Conservation (phyloP, 2,888 invertebrate species). For the Quadroppia sp. region DNA sequence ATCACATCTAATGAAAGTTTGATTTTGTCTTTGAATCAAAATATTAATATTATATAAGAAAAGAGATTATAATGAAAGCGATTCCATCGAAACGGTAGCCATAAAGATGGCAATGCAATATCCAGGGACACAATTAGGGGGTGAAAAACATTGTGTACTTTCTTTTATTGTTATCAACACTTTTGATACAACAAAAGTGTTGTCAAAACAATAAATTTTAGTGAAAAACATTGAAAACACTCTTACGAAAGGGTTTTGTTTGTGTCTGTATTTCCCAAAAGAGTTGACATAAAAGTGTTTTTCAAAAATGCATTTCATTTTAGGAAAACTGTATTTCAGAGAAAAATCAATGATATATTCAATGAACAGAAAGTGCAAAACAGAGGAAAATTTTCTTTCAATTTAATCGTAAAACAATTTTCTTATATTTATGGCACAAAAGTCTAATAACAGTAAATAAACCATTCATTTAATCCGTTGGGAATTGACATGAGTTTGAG, state of each 20-base stretch:
- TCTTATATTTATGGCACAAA: background rate
- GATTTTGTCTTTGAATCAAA: too few species aligned
- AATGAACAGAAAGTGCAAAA: too few species aligned
- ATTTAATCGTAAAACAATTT: background rate
- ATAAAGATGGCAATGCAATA: too few species aligned
- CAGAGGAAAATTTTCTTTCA: background rate
- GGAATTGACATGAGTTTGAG: background rate
- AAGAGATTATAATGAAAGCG: too few species aligned
- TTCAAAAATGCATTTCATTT: background rate
- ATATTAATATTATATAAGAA: too few species aligned
- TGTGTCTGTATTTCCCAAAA: background rate
- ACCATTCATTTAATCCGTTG: background rate
- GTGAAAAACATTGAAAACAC: background rate
- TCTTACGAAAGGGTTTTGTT: background rate
- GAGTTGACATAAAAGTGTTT: background rate
- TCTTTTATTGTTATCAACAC: too few species aligned
- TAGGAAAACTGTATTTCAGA: too few species aligned
- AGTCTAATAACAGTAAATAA: too few species aligned
- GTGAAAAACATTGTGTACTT: too few species aligned
- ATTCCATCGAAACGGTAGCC: too few species aligned
- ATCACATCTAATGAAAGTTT: too few species aligned
- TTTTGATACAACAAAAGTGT: background rate
- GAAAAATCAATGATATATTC: background rate
- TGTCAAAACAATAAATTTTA: background rate
- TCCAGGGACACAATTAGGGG: too few species aligned